Percentiles rank a stretch among this genome's conserved stretches.
phyloP scores from a whole-genome alignment of 2,888 invertebrate species.

The Steromphala cineraria region DNA sequence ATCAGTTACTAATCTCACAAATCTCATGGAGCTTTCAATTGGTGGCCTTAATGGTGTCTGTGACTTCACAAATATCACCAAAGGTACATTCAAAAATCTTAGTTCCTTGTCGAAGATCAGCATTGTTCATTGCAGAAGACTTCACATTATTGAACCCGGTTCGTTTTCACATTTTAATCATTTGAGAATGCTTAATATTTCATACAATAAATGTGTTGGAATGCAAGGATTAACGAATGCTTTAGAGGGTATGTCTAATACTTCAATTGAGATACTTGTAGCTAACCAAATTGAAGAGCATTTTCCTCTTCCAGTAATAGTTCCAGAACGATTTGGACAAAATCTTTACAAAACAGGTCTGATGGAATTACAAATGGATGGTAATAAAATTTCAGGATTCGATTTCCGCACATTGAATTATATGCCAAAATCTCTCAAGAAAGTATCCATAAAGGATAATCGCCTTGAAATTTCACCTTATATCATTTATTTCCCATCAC shows the following conservation, averaged over 20 bases:
- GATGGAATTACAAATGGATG: neutral
- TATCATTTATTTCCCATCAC: neutral
- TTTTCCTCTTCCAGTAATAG: neutral
- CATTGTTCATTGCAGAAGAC: neutral
- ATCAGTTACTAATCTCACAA: neutral
- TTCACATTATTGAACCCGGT: neutral
- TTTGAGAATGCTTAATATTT: neutral
- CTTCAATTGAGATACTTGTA: neutral
- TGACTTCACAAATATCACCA: neutral
- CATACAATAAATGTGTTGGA: neutral
- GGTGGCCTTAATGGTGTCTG: neutral
- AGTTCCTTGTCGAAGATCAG: neutral
- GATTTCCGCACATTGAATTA: neutral
- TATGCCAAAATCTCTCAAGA: neutral
- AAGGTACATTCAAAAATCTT: neutral
- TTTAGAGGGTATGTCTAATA: neutral
- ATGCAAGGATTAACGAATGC: neutral
- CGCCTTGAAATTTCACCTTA: neutral
- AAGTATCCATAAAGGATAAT: neutral
- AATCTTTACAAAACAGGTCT: neutral
- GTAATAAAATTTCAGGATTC: neutral
- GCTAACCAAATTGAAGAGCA: neutral
- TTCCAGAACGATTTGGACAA: neutral
- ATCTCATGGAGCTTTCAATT: neutral
- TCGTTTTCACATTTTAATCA: neutral